Percentiles rank a stretch among this genome's conserved stretches.
Conservation (phyloP, 2,888 invertebrate species). For the Dryococelus australis region DNA sequence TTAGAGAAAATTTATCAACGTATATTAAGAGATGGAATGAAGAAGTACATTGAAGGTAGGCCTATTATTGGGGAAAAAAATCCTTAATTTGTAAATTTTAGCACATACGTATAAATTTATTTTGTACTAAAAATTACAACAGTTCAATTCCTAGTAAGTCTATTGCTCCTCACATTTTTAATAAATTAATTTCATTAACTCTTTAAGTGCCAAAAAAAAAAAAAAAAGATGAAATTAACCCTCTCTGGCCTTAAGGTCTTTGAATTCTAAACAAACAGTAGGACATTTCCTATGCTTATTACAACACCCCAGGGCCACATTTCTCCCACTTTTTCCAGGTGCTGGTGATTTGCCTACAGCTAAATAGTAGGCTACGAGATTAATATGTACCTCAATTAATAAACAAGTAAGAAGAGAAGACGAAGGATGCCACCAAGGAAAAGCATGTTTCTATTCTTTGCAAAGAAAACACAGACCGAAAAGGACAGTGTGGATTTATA, state of each 20-base stretch:
- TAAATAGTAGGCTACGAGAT: background rate
- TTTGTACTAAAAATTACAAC: no score
- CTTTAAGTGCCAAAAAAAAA: no score
- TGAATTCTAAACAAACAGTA: background rate
- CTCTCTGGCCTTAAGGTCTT: background rate
- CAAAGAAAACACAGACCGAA: background rate
- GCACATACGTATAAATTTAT: background rate
- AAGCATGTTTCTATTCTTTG: background rate
- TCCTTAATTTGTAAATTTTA: background rate
- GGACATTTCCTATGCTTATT: background rate
- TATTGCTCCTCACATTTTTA: background rate
- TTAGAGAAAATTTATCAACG: background rate
- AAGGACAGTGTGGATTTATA: background rate
- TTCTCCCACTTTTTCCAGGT: background rate
- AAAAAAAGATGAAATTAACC: no score
- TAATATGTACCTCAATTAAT: background rate
- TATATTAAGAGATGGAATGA: background rate
- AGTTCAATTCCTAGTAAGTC: no score
- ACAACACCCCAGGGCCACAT: background rate
- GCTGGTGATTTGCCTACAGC: background rate
- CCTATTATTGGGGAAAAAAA: no score
- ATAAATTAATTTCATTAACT: no score
- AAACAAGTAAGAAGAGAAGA: background rate
- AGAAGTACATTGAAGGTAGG: background rate
- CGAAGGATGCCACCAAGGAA: background rate